Evolutionary conservation across 1,140 invertebrate species (phyloP), one percentile per base, ranked within the genome.

Genomic region (Vollenhovia emeryi): DNA sequence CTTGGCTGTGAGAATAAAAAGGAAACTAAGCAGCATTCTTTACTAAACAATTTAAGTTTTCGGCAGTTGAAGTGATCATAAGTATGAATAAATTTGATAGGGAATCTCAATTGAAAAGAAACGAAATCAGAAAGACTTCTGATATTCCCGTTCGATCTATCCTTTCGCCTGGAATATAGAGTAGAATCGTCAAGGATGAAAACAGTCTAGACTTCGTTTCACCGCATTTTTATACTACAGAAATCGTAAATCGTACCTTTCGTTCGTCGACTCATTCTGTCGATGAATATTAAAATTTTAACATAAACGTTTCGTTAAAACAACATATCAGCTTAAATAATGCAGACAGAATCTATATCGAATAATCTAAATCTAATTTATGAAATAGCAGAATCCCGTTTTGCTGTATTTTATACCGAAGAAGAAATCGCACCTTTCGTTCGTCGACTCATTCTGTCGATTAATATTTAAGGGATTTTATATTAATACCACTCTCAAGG

Each of bases 261-360:
- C 33, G 18, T 55, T 18, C 45, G 45, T 69, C 36, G 13, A 75
- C 24, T 75, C 36, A 21, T 24, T 0, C 15, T 24, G 15, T 76
- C 57, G n/a, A 78, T 78, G 64, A 78, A 78, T 78, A 78, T 78
- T 78, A 48, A 64, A 60, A 24, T 78, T 64, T 78, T 62, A 64
- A n/a, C n/a, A n/a, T n/a, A n/a, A n/a, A n/a, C n/a, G n/a, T 68
- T 18, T 48, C 21, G 1, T 48, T 7, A n/a, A 18, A 27, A 50
- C 21, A 52, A 48, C 0, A 69, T 69, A 36, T 21, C 2, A 64
- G 1, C 0, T 50, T 5, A 36, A 9, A 36, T 64, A 62, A 18
- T 50, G 18, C n/a, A 50, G 6, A 50, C 2, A 15, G 18, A 50
- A 50, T 50, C 48, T 50, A 50, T 50, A 18, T 50, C n/a, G n/a